Base-by-base conservation (phyloP, 53 echinoderm and acorn worm species). In the Temnopleurus reevesii region DNA sequence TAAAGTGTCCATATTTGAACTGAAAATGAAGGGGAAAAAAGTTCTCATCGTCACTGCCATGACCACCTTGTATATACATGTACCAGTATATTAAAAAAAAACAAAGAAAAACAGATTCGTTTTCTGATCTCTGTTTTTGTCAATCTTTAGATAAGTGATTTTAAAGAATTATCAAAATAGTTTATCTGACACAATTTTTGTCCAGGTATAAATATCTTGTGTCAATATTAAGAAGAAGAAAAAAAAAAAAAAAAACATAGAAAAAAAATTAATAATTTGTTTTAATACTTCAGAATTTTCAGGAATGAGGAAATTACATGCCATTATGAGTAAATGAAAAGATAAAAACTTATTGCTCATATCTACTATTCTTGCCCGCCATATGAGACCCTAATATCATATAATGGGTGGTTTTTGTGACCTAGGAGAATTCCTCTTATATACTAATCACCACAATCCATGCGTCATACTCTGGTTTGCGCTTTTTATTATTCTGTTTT, bases 11-110 rank as follows among this genome's bases (percentile, higher is more conserved):
- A 41, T 71, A 19, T 21, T 71, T 41, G 43, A 41, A 41, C 41
- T 71, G 21, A 38, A 41, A 38, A 21, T 35, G 36, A 21, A 41
- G 21, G 21, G n/a, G n/a, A n/a, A n/a, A n/a, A n/a, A 71, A 41
- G n/a, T 71, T 71, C 71, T 41, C 71, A 71, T 27, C 18, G 71
- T 71, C 71, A 71, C 71, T 71, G 71, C 71, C 71, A 71, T 71
- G 71, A 71, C 41, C 71, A 71, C 43, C 41, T 41, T 71, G 71
- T 71, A 71, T 38, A 71, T 71, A 71, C n/a, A n/a, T n/a, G n/a
- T n/a, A n/a, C n/a, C n/a, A n/a, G n/a, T n/a, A n/a, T n/a, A n/a
- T n/a, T n/a, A n/a, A n/a, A n/a, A n/a, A n/a, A n/a, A n/a, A n/a
- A n/a, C n/a, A n/a, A n/a, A n/a, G n/a, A n/a, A n/a, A n/a, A n/a